These are phyloP conservation scores for Pollimyrus isidori DNA, from an alignment of 2,113 vertebrate genomes.

Conservation along the genomic window DNA sequence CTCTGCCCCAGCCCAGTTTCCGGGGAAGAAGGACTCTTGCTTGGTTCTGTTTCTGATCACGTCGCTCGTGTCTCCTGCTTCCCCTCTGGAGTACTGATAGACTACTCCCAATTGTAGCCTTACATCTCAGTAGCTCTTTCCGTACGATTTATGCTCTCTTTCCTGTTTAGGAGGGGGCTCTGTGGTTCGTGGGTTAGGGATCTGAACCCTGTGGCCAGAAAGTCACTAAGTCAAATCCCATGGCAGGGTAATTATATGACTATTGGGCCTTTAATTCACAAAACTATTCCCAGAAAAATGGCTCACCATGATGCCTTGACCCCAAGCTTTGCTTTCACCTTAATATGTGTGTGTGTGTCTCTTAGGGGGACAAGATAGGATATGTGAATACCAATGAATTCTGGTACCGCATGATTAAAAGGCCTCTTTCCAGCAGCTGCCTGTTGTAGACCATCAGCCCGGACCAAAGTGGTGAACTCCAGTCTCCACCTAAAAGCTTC, in stretches of 20 bases:
- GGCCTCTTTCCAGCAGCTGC: not conserved
- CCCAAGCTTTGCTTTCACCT: not conserved
- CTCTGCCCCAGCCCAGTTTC: not conserved
- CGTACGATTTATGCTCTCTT: not conserved
- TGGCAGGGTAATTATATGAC: not conserved
- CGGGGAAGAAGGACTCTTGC: not conserved
- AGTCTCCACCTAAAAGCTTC: not conserved
- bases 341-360: not conserved
- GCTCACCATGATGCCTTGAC: not conserved
- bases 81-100: not conserved
- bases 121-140: not conserved
- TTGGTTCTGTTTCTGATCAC: not conserved
- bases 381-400: not conserved
- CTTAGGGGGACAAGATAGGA: not conserved
- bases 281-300: not conserved
- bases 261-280: not conserved
- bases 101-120: not conserved
- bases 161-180: not conserved
- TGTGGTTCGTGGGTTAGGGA: not conserved
- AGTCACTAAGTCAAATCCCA: not conserved
- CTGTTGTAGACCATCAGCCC: not conserved
- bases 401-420: not conserved
- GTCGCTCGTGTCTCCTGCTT: not conserved
- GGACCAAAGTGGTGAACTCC: not conserved
- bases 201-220: not conserved